These are phyloP conservation scores for Andrena haemorrhoa DNA, from an alignment of 2,888 invertebrate genomes.

Conservation along the genomic window DNA sequence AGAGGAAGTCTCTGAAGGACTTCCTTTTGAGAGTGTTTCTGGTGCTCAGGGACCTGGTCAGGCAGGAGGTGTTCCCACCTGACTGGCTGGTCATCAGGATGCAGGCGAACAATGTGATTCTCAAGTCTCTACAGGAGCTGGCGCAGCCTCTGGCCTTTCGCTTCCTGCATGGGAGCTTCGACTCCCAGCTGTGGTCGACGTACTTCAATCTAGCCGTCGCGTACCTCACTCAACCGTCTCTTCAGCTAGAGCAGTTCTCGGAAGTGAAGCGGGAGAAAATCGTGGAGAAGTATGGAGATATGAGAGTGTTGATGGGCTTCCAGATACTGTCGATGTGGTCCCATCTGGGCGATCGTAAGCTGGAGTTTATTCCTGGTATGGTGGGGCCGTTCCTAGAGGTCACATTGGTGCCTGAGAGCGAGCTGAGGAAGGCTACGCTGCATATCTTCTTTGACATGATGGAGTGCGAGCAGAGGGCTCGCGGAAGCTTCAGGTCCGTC, in stretches of 20 bases:
- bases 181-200: slow-evolving; percentile 89
- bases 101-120: slow-evolving; percentile 93
- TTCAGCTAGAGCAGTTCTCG: slow-evolving; percentile 93
- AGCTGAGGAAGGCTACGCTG: slow-evolving; percentile 94
- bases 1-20: slow-evolving; percentile 93
- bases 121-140: slow-evolving; percentile 94
- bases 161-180: slow-evolving; percentile 89
- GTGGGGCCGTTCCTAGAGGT: slow-evolving; percentile 97
- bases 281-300: slow-evolving; percentile 93
- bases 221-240: slow-evolving; percentile 92
- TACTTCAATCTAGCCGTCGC: slow-evolving; percentile 93
- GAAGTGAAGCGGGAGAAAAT: slow-evolving; percentile 92
- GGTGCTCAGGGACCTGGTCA: slow-evolving; percentile 92
- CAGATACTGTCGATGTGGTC: slow-evolving; percentile 97
- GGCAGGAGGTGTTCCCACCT: slow-evolving; percentile 92
- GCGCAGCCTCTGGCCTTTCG: slow-evolving; percentile 94
- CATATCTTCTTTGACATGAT: slow-evolving; percentile 98
- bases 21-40: slow-evolving; percentile 93
- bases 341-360: slow-evolving; percentile 93
- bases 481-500: slow-evolving; percentile 95
- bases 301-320: slow-evolving; percentile 96
- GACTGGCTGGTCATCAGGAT: slow-evolving; percentile 97
- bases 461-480: slow-evolving; percentile 94
- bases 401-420: slow-evolving; percentile 94
- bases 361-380: slow-evolving; percentile 96